Evolutionary conservation across 92 coral and sea anemone species (phyloP).

Genomic region (Heliopora coerulea): DNA sequence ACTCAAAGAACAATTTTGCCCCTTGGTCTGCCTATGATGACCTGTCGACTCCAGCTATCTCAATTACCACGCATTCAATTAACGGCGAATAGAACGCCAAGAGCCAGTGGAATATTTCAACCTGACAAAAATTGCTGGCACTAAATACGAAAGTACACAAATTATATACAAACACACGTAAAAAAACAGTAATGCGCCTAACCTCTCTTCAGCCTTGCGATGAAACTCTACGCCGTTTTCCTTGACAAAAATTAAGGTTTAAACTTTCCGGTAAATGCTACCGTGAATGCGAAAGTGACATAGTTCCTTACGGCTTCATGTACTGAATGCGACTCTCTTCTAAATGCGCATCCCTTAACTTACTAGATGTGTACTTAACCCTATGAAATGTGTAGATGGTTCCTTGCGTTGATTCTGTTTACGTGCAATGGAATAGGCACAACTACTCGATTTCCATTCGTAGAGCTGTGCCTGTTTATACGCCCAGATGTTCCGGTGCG

Average conservation of each 20-base stretch:
- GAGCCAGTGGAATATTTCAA: neutral
- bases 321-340: no score
- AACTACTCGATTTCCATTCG: constrained; percentile 82
- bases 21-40: neutral
- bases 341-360: no score
- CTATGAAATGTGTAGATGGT: constrained; percentile 56
- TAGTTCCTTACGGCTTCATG: no score
- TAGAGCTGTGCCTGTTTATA: constrained; percentile 38
- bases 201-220: neutral
- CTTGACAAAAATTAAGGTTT: neutral
- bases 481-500: constrained; percentile 72
- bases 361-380: neutral
- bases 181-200: neutral
- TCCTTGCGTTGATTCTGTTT: constrained; percentile 73
- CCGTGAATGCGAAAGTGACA: neutral
- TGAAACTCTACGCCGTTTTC: neutral
- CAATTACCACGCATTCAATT: neutral
- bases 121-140: neutral
- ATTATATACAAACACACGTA: neutral
- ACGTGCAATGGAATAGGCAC: constrained; percentile 98
- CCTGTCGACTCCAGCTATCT: neutral
- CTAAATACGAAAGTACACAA: neutral
- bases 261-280: neutral
- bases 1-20: neutral
- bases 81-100: neutral